phyloP scores from a whole-genome alignment of 2,888 invertebrate genomes.

The Crepidodera aurea region DNA sequence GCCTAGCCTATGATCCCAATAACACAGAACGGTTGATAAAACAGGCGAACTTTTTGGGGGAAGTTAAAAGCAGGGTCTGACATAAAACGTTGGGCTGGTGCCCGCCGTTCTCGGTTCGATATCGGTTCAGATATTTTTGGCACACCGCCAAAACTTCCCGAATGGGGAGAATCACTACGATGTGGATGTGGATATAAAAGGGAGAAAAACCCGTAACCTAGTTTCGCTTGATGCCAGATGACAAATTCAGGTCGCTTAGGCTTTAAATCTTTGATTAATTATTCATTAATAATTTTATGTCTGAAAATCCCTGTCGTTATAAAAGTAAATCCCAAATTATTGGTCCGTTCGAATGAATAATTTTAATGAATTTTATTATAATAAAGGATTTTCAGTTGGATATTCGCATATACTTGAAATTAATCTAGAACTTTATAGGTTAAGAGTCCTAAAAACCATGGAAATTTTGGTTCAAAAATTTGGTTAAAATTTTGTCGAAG shows the following conservation, averaged over 20 bases:
- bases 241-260: slow-evolving; percentile 10
- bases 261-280: slow-evolving; percentile 16
- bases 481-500: no score
- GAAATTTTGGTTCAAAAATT: no score
- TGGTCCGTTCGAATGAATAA: no score
- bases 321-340: no score
- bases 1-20: background rate
- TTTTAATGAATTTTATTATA: no score
- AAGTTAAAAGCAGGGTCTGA: slow-evolving; percentile 9
- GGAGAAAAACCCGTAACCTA: slow-evolving; percentile 23
- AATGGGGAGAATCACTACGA: slow-evolving; percentile 19
- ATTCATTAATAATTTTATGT: slow-evolving; percentile 11
- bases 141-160: slow-evolving; percentile 41
- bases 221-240: slow-evolving; percentile 17
- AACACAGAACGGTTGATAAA: slow-evolving; percentile 12
- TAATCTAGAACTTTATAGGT: no score
- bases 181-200: background rate
- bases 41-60: slow-evolving; percentile 21
- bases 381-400: no score
- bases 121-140: slow-evolving; percentile 49
- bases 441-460: no score
- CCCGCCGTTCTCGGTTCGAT: slow-evolving; percentile 44
- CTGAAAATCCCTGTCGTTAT: background rate
- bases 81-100: slow-evolving; percentile 16
- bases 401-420: no score